A percentile compares a stretch with the other conserved stretches of the same genome.
Evolutionary conservation across 2,113 vertebrate species (phyloP).

Genomic region (Piprites chloris): DNA sequence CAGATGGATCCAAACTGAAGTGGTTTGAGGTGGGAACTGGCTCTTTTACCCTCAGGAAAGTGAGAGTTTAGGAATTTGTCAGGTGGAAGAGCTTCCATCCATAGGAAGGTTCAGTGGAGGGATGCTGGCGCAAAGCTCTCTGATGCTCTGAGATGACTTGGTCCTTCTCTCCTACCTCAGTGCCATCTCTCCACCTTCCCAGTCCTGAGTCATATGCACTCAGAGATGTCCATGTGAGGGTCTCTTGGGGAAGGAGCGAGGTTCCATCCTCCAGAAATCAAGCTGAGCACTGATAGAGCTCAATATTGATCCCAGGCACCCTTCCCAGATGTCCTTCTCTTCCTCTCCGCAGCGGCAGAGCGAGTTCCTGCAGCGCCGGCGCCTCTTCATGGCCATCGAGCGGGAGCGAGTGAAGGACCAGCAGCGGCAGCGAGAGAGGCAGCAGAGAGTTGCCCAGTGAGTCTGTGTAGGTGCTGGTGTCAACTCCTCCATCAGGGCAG

Average conservation of each 20-base stretch:
- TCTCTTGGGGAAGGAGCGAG: neutral
- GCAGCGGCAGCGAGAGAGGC: slow-evolving; percentile 75
- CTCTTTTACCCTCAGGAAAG: neutral
- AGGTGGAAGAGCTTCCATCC: neutral
- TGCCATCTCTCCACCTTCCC: neutral
- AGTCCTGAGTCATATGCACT: accelerated
- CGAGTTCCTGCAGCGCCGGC: slow-evolving; percentile 81
- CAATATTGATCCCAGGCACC: accelerated
- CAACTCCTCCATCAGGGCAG: neutral
- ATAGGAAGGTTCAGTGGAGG: neutral
- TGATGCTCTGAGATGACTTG: accelerated
- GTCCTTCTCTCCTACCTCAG: neutral
- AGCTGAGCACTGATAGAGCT: neutral
- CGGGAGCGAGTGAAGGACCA: slow-evolving; percentile 84
- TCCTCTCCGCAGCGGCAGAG: slow-evolving; percentile 72
- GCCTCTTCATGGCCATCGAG: slow-evolving; percentile 84
- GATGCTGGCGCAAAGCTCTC: neutral
- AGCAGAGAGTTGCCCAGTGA: slow-evolving; percentile 58
- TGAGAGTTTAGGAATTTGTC: neutral
- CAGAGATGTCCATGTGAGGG: neutral
- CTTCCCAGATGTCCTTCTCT: neutral
- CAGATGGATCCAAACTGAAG: neutral
- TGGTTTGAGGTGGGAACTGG: neutral
- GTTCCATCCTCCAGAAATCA: neutral
- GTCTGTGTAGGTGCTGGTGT: neutral